Evolutionary conservation across 1,140 invertebrate genomes (phyloP).

Genomic region (Sycophila sp.): DNA sequence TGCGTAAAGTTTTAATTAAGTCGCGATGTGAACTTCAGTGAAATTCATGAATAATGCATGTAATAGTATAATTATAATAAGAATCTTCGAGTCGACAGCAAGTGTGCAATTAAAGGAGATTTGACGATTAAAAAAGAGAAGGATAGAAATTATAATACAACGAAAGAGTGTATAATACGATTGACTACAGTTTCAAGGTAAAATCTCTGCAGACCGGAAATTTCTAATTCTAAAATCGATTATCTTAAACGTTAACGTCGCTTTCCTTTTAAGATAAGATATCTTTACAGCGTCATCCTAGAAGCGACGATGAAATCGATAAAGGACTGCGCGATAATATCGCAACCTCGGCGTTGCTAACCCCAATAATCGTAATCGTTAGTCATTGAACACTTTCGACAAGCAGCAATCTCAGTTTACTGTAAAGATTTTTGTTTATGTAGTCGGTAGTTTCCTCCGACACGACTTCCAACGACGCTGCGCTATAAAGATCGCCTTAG

Average conservation of each 20-base stretch:
- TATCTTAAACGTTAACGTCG: neutral
- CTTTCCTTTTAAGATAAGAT: neutral
- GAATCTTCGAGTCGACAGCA: too few relatives aligned
- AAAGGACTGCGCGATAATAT: conserved; percentile 6
- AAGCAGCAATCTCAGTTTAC: neutral
- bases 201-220: neutral
- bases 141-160: too few relatives aligned
- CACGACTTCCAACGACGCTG: too few relatives aligned
- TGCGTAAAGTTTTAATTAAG: too few relatives aligned
- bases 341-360: neutral
- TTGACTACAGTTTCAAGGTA: neutral
- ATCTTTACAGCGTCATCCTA: neutral
- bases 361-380: neutral
- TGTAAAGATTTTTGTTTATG: neutral
- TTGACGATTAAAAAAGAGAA: too few relatives aligned
- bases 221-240: conserved; percentile 5
- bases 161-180: too few relatives aligned
- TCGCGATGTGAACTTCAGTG: too few relatives aligned
- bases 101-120: too few relatives aligned
- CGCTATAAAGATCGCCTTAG: too few relatives aligned
- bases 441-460: neutral
- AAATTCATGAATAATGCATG: too few relatives aligned
- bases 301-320: conserved; percentile 19
- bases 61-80: too few relatives aligned
- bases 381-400: neutral